phyloP scores from a whole-genome alignment of 2,888 invertebrate species.

The Stenichneumon culpator region DNA sequence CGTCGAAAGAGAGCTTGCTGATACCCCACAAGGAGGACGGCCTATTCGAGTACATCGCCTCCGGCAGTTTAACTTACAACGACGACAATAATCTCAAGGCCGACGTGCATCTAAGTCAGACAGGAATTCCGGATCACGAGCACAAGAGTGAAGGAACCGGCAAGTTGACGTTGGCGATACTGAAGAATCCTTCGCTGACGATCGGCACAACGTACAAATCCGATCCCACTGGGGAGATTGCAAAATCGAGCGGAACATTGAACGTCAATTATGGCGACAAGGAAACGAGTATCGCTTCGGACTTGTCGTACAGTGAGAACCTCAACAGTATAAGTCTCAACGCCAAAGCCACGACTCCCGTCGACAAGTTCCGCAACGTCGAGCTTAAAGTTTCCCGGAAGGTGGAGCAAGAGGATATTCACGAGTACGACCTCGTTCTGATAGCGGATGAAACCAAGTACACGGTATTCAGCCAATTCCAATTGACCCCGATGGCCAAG shows the following conservation, averaged over 20 bases:
- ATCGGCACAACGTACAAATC: conserved; percentile 85
- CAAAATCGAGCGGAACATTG: conserved; percentile 69
- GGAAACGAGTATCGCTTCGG: conserved; percentile 69
- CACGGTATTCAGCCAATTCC: conserved; percentile 86
- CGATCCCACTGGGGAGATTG: conserved; percentile 82
- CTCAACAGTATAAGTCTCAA: conserved; percentile 73
- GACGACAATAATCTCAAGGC: conserved; percentile 86
- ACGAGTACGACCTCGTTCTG: conserved; percentile 84
- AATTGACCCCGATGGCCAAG: conserved; percentile 86
- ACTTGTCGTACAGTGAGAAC: conserved; percentile 72
- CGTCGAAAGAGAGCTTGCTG: conserved; percentile 82
- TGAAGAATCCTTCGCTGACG: conserved; percentile 86
- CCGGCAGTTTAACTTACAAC: conserved; percentile 86
- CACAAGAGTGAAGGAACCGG: conserved; percentile 83
- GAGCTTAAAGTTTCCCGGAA: conserved; percentile 80
- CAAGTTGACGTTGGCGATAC: conserved; percentile 85
- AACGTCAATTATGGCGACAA: conserved; percentile 77
- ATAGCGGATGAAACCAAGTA: conserved; percentile 88
- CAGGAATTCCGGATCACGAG: conserved; percentile 79
- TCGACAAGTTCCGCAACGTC: conserved; percentile 76
- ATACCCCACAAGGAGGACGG: conserved; percentile 75
- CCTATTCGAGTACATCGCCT: conserved; percentile 81
- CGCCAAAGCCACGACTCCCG: conserved; percentile 78
- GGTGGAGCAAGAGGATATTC: conserved; percentile 75
- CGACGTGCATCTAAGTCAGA: conserved; percentile 76